These are phyloP conservation scores for Drosophila kokeensis DNA, from an alignment of 2,888 invertebrate species.

Conservation along the genomic window DNA sequence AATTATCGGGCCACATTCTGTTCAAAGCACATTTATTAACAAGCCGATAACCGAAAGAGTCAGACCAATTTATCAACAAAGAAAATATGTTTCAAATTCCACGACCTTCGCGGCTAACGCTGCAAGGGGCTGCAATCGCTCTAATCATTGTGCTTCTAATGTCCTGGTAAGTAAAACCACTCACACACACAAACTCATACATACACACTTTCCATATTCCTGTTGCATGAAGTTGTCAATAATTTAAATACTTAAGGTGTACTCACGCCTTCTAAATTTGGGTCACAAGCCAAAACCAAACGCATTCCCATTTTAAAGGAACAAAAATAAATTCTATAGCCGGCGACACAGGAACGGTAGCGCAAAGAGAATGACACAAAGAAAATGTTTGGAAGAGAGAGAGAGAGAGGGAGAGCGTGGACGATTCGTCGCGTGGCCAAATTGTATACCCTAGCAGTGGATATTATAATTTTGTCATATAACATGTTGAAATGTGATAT, in stretches of 20 bases:
- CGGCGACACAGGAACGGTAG: slow-evolving; percentile 26
- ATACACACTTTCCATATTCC: not conserved
- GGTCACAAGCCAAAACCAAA: slow-evolving; percentile 40
- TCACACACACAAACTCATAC: not conserved
- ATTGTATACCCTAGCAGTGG: slow-evolving; percentile 21
- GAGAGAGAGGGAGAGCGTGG: slow-evolving; percentile 5
- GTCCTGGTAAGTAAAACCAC: slow-evolving; percentile 73
- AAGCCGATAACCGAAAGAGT: slow-evolving; percentile 12
- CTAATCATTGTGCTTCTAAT: slow-evolving; percentile 65
- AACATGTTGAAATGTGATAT: not conserved
- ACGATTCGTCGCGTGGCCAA: slow-evolving; percentile 61
- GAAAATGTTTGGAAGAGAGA: not conserved
- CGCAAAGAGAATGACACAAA: slow-evolving; percentile 1
- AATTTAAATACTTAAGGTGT: slow-evolving; percentile 42
- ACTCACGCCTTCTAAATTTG: slow-evolving; percentile 36
- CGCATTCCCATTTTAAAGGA: slow-evolving; percentile 33
- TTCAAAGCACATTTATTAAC: not conserved
- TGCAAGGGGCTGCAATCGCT: slow-evolving; percentile 61
- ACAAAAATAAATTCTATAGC: slow-evolving; percentile 44
- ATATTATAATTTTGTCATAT: not conserved
- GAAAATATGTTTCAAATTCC: slow-evolving; percentile 72
- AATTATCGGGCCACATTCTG: not conserved
- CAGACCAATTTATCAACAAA: slow-evolving; percentile 2
- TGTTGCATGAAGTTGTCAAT: slow-evolving; percentile 15
- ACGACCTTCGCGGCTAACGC: slow-evolving; percentile 58